Conservation (phyloP, 2,888 invertebrate genomes). For the Archips crataeganus region DNA sequence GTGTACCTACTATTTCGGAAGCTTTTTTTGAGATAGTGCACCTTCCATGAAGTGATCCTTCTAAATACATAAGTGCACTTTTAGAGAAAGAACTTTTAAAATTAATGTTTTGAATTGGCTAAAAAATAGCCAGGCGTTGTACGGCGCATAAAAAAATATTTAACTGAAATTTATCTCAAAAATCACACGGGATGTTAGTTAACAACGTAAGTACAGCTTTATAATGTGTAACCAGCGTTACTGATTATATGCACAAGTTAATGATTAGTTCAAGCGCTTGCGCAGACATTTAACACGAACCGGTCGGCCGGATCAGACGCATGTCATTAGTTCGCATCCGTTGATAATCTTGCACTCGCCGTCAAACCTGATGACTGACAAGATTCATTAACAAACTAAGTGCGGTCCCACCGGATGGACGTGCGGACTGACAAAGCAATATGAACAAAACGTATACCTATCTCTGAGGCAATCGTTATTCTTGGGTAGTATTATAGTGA, state of each 20-base stretch:
- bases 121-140: too few species aligned
- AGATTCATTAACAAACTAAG: constrained; percentile 53
- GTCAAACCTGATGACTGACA: constrained; percentile 45
- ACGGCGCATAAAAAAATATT: too few species aligned
- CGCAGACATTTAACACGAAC: constrained; percentile 9
- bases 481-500: too few species aligned
- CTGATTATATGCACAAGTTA: constrained; percentile 9
- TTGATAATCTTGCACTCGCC: constrained; percentile 26
- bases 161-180: too few species aligned
- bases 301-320: constrained; percentile 14
- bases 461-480: neutral
- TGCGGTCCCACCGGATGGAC: constrained; percentile 41
- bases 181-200: neutral
- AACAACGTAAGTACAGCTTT: constrained; percentile 10
- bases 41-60: too few species aligned
- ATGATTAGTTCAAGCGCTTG: constrained; percentile 9
- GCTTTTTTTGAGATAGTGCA: too few species aligned
- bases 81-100: too few species aligned
- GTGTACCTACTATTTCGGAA: too few species aligned
- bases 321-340: constrained; percentile 33
- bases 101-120: too few species aligned
- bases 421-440: constrained; percentile 22
- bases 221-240: constrained; percentile 15
- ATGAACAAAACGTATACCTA: constrained; percentile 7
- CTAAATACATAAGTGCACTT: too few species aligned